Evolutionary conservation across 35 echinoderm and acorn worm species (phyloP).

Genomic region (Hemicentrotus pulcherrimus): DNA sequence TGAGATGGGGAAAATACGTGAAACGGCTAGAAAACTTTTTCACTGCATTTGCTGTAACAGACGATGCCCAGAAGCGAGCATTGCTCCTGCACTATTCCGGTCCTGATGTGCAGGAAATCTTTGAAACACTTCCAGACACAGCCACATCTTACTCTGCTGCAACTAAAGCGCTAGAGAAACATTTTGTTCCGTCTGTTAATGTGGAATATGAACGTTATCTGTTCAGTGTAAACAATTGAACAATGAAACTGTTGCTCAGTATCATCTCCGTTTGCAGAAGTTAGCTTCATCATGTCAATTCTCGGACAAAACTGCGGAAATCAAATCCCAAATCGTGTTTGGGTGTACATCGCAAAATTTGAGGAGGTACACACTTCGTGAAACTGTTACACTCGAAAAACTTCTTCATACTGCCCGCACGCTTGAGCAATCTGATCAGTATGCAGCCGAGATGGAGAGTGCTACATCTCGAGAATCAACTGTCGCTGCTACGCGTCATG

Average conservation of each 20-base stretch:
- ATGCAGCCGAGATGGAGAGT: not conserved
- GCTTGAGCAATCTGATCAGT: not conserved
- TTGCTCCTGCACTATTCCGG: slow-evolving; percentile 64
- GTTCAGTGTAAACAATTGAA: slow-evolving; percentile 50
- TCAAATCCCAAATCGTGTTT: slow-evolving; percentile 47
- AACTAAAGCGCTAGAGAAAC: slow-evolving; percentile 51
- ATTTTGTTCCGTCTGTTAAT: slow-evolving; percentile 64
- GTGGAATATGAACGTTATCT: slow-evolving; percentile 67
- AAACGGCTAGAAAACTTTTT: slow-evolving; percentile 66
- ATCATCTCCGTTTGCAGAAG: slow-evolving; percentile 48
- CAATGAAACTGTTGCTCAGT: slow-evolving; percentile 46
- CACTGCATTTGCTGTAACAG: slow-evolving; percentile 45
- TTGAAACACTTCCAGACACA: slow-evolving; percentile 70
- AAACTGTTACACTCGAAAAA: slow-evolving; percentile 36
- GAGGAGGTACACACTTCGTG: slow-evolving; percentile 22
- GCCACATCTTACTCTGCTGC: slow-evolving; percentile 58
- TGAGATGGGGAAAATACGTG: slow-evolving; percentile 68
- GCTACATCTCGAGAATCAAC: too few relatives aligned
- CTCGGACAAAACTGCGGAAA: not conserved
- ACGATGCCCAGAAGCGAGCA: slow-evolving; percentile 57
- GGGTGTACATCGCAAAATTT: slow-evolving; percentile 23
- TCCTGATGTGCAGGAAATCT: slow-evolving; percentile 67
- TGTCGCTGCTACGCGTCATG: too few relatives aligned
- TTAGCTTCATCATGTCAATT: slow-evolving; percentile 18
- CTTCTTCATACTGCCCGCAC: slow-evolving; percentile 33